A percentile compares a stretch with the other conserved stretches of the same genome.
Evolutionary conservation across 1,140 invertebrate species (phyloP).

Genomic region (Sycophaga agraensis): DNA sequence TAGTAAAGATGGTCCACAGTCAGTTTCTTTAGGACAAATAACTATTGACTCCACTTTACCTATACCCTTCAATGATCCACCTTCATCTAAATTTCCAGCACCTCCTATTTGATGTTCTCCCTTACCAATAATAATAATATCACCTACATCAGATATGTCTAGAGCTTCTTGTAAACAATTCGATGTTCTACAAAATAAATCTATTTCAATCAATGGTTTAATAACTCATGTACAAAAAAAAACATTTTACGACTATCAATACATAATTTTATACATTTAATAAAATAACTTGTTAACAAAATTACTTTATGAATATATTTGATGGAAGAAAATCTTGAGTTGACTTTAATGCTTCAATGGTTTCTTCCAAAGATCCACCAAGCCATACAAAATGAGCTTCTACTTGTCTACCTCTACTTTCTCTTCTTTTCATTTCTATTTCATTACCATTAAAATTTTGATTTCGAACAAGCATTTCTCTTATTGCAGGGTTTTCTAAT

Average conservation of each 20-base stretch:
- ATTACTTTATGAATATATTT: constrained; percentile 49
- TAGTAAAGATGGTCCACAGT: constrained; percentile 44
- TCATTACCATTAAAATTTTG: constrained; percentile 38
- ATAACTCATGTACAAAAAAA: no score
- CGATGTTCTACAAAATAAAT: constrained; percentile 42
- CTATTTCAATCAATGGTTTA: not conserved
- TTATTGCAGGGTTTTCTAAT: constrained; percentile 63
- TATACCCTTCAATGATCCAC: constrained; percentile 56
- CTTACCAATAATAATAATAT: constrained; percentile 55
- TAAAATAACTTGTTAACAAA: no score
- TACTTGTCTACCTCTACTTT: constrained; percentile 33
- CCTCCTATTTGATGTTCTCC: constrained; percentile 50
- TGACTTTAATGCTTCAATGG: constrained; percentile 52
- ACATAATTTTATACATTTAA: no score
- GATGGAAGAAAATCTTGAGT: constrained; percentile 47
- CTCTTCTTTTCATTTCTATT: constrained; percentile 33
- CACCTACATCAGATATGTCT: constrained; percentile 48
- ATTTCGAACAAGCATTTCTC: constrained; percentile 53
- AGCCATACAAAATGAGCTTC: constrained; percentile 59
- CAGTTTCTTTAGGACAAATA: constrained; percentile 42
- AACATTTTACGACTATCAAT: no score
- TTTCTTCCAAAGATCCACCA: constrained; percentile 52
- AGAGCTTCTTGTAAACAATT: constrained; percentile 55
- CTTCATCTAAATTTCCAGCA: constrained; percentile 55
- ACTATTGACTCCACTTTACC: constrained; percentile 34